Base-by-base conservation (phyloP, 2,888 invertebrate species). In the Quadroppia sp. region DNA sequence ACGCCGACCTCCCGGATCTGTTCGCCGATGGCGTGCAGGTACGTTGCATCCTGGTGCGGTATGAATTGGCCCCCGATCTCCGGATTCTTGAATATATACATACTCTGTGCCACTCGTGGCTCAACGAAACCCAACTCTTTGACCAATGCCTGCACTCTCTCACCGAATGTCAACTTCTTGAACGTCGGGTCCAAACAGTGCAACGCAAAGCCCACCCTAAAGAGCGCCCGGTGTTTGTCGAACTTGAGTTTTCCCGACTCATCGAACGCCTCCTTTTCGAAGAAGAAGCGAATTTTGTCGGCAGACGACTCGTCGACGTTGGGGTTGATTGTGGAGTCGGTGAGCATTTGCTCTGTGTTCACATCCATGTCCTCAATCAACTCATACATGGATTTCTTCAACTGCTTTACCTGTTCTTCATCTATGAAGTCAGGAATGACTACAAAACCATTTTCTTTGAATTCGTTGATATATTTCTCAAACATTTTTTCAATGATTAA, bases 21-120 rank as follows among this genome's bases (percentile, higher is more conserved):
- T 2, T 61, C 30, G 3, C 36, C 36, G 0, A 92, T 85, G 11
- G 88, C 88, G 81, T 90, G 86, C 56, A 99, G 85, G 82, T 90
- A 99, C 2, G 92, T 88, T 0, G 90, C 89, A 82, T 99, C 99
- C 83, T 85, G 84, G 78, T 86, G 86, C 9, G 84, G 82, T 9
- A 80, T 79, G 11, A 86, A 85, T 81, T 90, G 90, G 4, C 93
- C 89, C 0, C 96, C 96, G 75, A 91, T 86, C 25, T 89, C 88
- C 0, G 96, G 94, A 84, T 94, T 94, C 85, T 98, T 99, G 83
- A 92, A 98, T 77, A 99, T 97, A 81, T 93, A 92, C 98, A 98
- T 98, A 84, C 96, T 96, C 82, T 98, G 98, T 1, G 89, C 89
- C 0, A 98, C 87, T 0, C 89, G 89, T 0, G 98, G 98, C 50